Evolutionary conservation across 2,797 vertebrate species (phyloP).

Genomic region (Ateles fusciceps): DNA sequence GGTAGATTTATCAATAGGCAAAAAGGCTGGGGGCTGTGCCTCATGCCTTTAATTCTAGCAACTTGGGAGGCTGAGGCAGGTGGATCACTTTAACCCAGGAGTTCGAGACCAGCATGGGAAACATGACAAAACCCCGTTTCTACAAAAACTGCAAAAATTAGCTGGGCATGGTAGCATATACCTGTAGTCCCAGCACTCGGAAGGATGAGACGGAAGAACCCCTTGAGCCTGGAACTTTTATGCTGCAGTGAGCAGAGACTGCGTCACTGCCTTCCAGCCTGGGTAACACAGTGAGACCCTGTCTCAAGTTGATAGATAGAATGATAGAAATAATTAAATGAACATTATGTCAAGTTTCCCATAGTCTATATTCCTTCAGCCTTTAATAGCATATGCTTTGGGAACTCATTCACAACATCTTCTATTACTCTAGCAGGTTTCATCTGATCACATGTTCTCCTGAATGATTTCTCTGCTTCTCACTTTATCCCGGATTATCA

Average conservation of each 20-base stretch:
- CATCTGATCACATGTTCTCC: not conserved
- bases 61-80: not conserved
- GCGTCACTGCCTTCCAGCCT: not conserved
- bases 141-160: not conserved
- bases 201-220: not conserved
- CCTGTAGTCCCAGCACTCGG: not conserved
- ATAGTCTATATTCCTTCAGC: not conserved
- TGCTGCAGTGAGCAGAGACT: not conserved
- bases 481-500: not conserved
- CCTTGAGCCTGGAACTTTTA: not conserved
- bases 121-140: not conserved
- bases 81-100: not conserved
- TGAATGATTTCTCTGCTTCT: not conserved
- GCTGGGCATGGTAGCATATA: not conserved
- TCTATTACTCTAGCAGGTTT: not conserved
- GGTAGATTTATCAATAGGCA: not conserved
- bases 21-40: not conserved
- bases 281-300: not conserved
- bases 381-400: not conserved
- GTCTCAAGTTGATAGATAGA: not conserved
- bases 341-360: not conserved
- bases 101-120: not conserved
- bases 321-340: not conserved
- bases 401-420: not conserved
- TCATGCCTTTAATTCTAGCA: not conserved